Evolutionary conservation across 2,797 vertebrate genomes (phyloP).

Genomic region (Chrosomus eos): DNA sequence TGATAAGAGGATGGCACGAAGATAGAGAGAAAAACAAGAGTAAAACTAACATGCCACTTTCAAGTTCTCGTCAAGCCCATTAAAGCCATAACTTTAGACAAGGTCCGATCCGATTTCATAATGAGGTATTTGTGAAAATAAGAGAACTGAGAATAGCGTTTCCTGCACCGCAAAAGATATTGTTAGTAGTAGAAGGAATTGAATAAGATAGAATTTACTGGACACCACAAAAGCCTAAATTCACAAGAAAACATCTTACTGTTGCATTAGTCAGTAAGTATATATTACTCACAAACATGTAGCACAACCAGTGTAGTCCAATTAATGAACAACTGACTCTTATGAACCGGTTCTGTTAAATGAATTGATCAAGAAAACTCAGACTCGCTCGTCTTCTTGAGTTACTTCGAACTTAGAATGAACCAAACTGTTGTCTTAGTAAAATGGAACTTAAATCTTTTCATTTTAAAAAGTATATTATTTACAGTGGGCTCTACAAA

Average conservation of each 20-base stretch:
- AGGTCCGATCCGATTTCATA: background rate
- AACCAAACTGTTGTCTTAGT: too few relatives aligned
- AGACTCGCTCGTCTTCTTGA: too few relatives aligned
- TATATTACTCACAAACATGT: background rate
- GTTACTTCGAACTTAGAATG: too few relatives aligned
- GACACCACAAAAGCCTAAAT: background rate
- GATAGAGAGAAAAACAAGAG: background rate
- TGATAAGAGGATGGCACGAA: background rate
- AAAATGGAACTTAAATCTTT: too few relatives aligned
- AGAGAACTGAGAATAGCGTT: slow-evolving; percentile 5
- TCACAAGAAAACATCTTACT: background rate
- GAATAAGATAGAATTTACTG: background rate
- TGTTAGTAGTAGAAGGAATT: background rate
- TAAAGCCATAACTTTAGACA: background rate
- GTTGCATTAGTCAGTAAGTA: background rate
- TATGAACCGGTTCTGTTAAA: too few relatives aligned
- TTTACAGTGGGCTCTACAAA: too few relatives aligned
- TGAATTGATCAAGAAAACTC: too few relatives aligned
- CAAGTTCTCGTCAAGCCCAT: background rate
- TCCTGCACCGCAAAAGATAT: background rate
- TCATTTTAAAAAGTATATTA: too few relatives aligned
- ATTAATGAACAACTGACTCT: too few relatives aligned
- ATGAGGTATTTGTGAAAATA: background rate
- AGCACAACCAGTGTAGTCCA: background rate
- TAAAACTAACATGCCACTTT: background rate